These are phyloP conservation scores for Phrixothrix hirtus DNA, from an alignment of 2,888 invertebrate genomes.

Conservation along the genomic window DNA sequence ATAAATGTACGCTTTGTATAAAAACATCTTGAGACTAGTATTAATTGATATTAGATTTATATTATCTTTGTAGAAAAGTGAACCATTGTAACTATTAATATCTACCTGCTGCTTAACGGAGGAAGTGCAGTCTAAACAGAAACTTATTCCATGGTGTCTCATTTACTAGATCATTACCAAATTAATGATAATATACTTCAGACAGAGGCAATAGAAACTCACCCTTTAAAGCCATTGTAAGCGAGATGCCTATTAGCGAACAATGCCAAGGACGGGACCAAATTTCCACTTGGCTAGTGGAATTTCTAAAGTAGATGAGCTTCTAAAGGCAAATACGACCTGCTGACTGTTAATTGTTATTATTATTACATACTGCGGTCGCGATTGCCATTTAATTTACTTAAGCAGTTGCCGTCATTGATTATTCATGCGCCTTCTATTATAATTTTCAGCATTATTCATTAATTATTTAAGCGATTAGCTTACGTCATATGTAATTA, in stretches of 20 bases:
- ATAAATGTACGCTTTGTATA: constrained; percentile 6
- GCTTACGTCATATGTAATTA: constrained; percentile 8
- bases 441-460: constrained; percentile 10
- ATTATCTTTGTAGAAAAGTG: constrained; percentile 14
- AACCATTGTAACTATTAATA: constrained; percentile 21
- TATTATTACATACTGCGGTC: constrained; percentile 18
- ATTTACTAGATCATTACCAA: constrained; percentile 32
- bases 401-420: constrained; percentile 16
- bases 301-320: constrained; percentile 25
- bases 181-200: constrained; percentile 34
- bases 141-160: constrained; percentile 23
- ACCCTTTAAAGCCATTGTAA: constrained; percentile 28
- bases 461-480: constrained; percentile 7
- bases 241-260: constrained; percentile 26
- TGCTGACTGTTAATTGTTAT: constrained; percentile 23
- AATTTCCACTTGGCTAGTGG: constrained; percentile 26
- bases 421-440: constrained; percentile 8
- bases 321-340: constrained; percentile 21
- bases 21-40: constrained; percentile 14
- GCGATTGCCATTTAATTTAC: constrained; percentile 16
- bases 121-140: constrained; percentile 28
- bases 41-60: constrained; percentile 15
- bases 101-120: constrained; percentile 13
- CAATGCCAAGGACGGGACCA: constrained; percentile 28
- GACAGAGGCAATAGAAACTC: constrained; percentile 26